phyloP scores from a whole-genome alignment of 30 jellyfish, hydroid and myxozoan genomes.

The Hydra vulgaris region DNA sequence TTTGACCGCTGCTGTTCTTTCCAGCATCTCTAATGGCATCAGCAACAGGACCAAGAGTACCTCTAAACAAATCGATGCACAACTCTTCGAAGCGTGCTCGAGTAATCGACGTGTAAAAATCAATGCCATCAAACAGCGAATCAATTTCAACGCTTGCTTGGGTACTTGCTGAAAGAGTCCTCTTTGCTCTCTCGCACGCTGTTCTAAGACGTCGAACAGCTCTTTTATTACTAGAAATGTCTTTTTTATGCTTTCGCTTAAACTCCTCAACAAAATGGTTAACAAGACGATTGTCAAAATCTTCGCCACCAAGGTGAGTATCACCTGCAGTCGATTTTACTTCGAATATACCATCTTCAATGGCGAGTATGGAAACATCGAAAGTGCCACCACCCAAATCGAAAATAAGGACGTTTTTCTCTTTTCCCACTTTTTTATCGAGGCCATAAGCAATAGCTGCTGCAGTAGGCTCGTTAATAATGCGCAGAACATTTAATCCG shows the following conservation, averaged over 20 bases:
- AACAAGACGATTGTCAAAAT: conserved; percentile 76
- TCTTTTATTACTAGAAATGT: conserved; percentile 50
- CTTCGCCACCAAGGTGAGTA: conserved; percentile 99
- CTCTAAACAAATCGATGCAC: conserved; percentile 43
- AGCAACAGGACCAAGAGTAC: conserved; percentile 58
- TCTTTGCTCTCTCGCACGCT: conserved; percentile 92
- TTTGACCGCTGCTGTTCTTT: background rate
- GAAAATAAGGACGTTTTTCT: conserved; percentile 76
- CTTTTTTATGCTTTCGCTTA: conserved; percentile 53
- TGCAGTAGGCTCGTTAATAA: conserved; percentile 97
- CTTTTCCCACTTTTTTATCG: conserved; percentile 86
- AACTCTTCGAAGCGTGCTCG: conserved; percentile 86
- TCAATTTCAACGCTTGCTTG: conserved; percentile 89
- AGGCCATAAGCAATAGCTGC: conserved; percentile 99
- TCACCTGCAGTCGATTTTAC: conserved; percentile 90
- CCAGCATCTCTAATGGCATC: conserved; percentile 65
- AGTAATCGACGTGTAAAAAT: conserved; percentile 64
- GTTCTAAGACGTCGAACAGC: conserved; percentile 81
- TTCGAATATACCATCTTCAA: conserved; percentile 96
- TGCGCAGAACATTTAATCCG: conserved; percentile 85
- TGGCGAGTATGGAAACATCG: conserved; percentile 91
- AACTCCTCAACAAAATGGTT: conserved; percentile 49
- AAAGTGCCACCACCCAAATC: conserved; percentile 99
- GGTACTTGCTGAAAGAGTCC: conserved; percentile 79
- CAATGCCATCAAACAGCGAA: conserved; percentile 84